phyloP scores from a whole-genome alignment of 2,888 invertebrate genomes.

The Idaea straminata region DNA sequence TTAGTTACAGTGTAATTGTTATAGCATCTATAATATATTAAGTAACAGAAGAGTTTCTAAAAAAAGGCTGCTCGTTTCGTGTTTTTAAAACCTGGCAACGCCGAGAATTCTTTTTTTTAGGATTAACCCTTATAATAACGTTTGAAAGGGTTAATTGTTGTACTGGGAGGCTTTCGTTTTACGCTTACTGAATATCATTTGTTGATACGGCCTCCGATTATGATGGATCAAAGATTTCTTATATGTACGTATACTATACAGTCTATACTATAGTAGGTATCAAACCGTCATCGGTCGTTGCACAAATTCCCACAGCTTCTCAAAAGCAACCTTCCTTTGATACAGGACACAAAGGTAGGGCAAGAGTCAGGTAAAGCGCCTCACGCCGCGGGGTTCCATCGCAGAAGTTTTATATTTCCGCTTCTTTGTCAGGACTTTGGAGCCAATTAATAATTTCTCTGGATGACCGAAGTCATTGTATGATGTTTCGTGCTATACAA shows the following conservation, averaged over 20 bases:
- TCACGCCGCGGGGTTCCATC: constrained; percentile 69
- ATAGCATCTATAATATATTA: constrained; percentile 26
- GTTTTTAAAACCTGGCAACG: constrained; percentile 35
- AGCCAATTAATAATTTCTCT: constrained; percentile 78
- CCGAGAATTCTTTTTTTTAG: constrained; percentile 44
- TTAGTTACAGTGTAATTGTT: not conserved
- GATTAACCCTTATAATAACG: constrained; percentile 44
- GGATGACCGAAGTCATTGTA: constrained; percentile 76
- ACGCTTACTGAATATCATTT: constrained; percentile 46
- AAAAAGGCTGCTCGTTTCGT: constrained; percentile 3
- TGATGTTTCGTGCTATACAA: constrained; percentile 56
- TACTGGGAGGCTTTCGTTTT: constrained; percentile 43
- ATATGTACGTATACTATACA: constrained; percentile 30
- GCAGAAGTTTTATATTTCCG: constrained; percentile 79
- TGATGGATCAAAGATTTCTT: constrained; percentile 53
- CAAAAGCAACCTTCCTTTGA: constrained; percentile 72
- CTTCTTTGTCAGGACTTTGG: constrained; percentile 71
- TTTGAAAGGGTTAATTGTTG: constrained; percentile 54
- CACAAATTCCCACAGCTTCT: constrained; percentile 76
- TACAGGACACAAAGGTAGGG: constrained; percentile 69
- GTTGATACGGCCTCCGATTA: constrained; percentile 54
- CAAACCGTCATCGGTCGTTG: constrained; percentile 66
- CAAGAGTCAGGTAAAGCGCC: constrained; percentile 79
- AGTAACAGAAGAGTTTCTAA: constrained; percentile 18
- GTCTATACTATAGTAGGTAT: not conserved